Percentiles rank a stretch among this genome's conserved stretches.
phyloP scores from a whole-genome alignment of 2,797 vertebrate genomes.

The Melanotaenia pygmaea region DNA sequence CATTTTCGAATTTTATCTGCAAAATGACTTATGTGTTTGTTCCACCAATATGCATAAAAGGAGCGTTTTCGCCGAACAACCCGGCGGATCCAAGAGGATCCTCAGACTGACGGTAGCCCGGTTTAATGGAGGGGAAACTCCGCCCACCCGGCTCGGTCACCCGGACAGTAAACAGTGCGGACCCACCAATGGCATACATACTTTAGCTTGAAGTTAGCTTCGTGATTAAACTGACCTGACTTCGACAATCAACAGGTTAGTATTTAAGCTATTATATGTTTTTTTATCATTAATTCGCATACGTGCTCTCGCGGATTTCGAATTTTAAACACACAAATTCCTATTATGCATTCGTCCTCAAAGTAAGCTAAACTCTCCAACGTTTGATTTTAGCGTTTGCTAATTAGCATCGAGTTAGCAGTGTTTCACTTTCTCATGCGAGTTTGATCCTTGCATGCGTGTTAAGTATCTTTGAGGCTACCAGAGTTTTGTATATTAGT shows the following conservation, averaged over 20 bases:
- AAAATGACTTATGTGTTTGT: no score
- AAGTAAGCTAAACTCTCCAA: neutral
- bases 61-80: no score
- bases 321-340: fast-evolving
- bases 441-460: neutral
- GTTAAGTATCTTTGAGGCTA: neutral
- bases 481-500: neutral
- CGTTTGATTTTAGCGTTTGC: constrained; percentile 31
- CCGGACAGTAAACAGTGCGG: no score
- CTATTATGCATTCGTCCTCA: neutral
- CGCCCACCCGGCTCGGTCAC: no score
- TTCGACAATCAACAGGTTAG: constrained; percentile 73
- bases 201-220: constrained; percentile 27
- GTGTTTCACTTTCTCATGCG: constrained; percentile 14
- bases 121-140: no score
- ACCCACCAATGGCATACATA: no score
- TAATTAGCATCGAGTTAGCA: constrained; percentile 59
- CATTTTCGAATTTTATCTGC: no score
- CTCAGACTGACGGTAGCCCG: no score
- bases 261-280: constrained; percentile 7
- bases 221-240: constrained; percentile 17
- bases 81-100: no score
- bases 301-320: fast-evolving
- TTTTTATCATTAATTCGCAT: neutral
- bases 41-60: no score